Evolutionary conservation across 2,888 invertebrate genomes (phyloP), one percentile per base, ranked within the genome.

Genomic region (Athrips mouffetella): DNA sequence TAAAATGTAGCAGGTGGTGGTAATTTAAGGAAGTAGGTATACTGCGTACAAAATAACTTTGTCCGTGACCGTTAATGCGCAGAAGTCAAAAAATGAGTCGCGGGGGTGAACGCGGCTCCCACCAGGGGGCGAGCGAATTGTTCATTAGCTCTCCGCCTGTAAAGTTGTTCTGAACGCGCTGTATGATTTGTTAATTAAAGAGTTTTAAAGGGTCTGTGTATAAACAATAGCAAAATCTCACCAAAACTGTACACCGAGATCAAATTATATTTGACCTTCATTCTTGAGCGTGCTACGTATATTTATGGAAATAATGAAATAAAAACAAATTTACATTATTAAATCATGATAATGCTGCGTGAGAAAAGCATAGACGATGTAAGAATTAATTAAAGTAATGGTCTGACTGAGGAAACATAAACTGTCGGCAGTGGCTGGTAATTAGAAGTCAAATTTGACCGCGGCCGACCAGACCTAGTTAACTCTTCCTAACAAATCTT

Each of bases 341-440:
- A 70, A 70, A 74, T 70, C 65, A 69, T 63, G 65, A 70, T 76
- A 75, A 73, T 65, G 62, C 62, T 64, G 65, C 81, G 83, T 84
- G 85, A 83, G 85, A 86, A 83, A 78, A 77, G 68, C 66, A 71
- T 68, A 70, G 66, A 54, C 70, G 70, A 70, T 67, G 69, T 73
- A 68, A 71, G 73, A 83, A 81, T 80, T 83, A 83, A 84, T 85
- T 85, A 81, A 80, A 76, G 65, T 84, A 82, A 84, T 82, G 73
- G 80, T 63, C 68, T 68, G 73, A 80, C 69, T 68, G 74, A 80
- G 82, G 81, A 83, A 83, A 83, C 80, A 84, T 83, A 80, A 84
- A 84, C 72, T 63, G 75, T 74, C 71, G 73, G 76, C 67, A 67
- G 74, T 70, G 66, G 73, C 61, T 64, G 73, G 79, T 80, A 82